Percentiles rank a stretch among this genome's conserved stretches.
phyloP scores from a whole-genome alignment of 2,797 vertebrate genomes.

The Sardinella longiceps region DNA sequence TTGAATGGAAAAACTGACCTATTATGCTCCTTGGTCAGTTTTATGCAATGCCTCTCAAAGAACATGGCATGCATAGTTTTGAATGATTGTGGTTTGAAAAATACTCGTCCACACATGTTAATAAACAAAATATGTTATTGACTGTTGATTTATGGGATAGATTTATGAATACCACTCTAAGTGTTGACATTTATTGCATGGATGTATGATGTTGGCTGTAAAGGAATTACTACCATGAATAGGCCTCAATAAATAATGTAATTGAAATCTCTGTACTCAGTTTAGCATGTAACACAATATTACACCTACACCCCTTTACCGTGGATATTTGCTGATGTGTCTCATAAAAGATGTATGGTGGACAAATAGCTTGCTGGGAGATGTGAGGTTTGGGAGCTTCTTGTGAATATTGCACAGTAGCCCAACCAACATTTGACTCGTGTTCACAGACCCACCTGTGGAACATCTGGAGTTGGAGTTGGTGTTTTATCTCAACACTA shows the following conservation, averaged over 20 bases:
- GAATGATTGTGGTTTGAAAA: neutral
- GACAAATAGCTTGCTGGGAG: neutral
- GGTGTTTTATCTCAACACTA: neutral
- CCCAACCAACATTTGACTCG: neutral
- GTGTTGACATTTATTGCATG: neutral
- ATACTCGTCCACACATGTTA: neutral
- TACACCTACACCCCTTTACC: neutral
- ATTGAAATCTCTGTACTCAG: neutral
- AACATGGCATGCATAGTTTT: neutral
- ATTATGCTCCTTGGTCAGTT: neutral
- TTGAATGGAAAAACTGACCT: neutral
- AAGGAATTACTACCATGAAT: neutral
- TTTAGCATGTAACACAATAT: neutral
- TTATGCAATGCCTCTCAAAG: neutral
- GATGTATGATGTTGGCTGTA: neutral
- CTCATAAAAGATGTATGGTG: neutral
- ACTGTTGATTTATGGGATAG: neutral
- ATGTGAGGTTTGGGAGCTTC: neutral
- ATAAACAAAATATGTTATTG: neutral
- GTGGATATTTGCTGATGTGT: neutral
- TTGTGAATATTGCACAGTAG: neutral
- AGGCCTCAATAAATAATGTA: neutral
- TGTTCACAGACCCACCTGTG: constrained; percentile 23
- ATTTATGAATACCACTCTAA: neutral
- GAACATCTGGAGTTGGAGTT: neutral